A percentile compares a stretch with the other conserved stretches of the same genome.
phyloP scores from a whole-genome alignment of 1,140 invertebrate species.

The Sesamia nonagrioides region DNA sequence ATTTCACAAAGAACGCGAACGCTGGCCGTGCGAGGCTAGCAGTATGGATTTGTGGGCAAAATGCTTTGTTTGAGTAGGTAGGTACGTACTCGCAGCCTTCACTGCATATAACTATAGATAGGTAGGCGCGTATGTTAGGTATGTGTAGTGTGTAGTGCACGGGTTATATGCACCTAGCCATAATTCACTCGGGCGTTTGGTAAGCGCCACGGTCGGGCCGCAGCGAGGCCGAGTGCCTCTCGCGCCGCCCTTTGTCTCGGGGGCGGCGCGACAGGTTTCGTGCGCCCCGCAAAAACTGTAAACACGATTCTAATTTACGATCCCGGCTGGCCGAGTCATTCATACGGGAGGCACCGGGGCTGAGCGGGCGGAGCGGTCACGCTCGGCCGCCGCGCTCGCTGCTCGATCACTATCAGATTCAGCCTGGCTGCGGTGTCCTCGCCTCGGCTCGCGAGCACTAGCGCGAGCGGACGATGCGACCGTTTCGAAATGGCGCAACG shows the following conservation, averaged over 20 bases:
- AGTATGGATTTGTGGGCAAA: constrained; percentile 80
- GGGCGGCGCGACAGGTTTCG: constrained; percentile 73
- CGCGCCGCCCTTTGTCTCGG: constrained; percentile 61
- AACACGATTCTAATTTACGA: constrained; percentile 81
- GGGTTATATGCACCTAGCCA: constrained; percentile 80
- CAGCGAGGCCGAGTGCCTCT: constrained; percentile 63
- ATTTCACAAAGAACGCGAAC: constrained; percentile 74
- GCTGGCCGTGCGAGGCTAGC: constrained; percentile 64
- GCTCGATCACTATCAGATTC: constrained; percentile 75
- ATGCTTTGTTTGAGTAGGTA: constrained; percentile 85
- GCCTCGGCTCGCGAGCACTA: constrained; percentile 61
- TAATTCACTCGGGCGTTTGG: constrained; percentile 75
- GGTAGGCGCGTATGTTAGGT: constrained; percentile 79
- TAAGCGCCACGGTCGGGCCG: constrained; percentile 69
- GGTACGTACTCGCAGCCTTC: constrained; percentile 83
- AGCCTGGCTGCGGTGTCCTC: constrained; percentile 72
- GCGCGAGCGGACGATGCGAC: constrained; percentile 73
- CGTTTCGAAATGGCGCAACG: constrained; percentile 86
- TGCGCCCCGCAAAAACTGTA: constrained; percentile 81
- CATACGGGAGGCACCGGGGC: constrained; percentile 68
- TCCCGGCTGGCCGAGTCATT: constrained; percentile 69
- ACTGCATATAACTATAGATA: constrained; percentile 78
- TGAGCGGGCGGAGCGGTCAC: constrained; percentile 76
- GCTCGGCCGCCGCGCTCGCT: constrained; percentile 80
- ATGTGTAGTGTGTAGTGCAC: constrained; percentile 80